Percentiles rank a stretch among this genome's conserved stretches.
These are phyloP conservation scores for Papilio aristodemus DNA, from an alignment of 1,140 invertebrate genomes.

Conservation along the genomic window DNA sequence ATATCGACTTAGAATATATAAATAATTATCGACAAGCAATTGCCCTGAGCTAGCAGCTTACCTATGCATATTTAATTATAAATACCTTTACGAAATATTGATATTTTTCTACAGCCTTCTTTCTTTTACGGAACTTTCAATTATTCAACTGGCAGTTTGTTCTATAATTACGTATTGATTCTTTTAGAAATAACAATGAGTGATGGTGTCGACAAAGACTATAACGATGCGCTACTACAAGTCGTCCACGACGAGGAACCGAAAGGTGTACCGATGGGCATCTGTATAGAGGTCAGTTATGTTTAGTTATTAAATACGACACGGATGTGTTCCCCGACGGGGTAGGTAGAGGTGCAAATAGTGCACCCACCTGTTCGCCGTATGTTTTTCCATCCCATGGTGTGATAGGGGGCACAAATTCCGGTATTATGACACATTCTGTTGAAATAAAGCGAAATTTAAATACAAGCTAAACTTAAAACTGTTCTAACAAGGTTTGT, in stretches of 20 bases:
- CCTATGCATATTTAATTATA: background rate
- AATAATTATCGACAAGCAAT: no score
- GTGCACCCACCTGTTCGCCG: no score
- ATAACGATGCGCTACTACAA: constrained; percentile 66
- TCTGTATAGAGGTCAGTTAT: constrained; percentile 63
- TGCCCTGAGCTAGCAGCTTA: background rate
- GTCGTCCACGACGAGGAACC: constrained; percentile 74
- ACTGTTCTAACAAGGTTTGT: no score
- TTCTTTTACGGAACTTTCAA: background rate
- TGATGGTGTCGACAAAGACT: constrained; percentile 58
- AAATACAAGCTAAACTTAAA: no score
- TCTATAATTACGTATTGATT: background rate
- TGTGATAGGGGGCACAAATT: no score
- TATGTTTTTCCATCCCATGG: no score
- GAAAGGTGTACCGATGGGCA: constrained; percentile 67
- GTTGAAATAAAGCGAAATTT: no score
- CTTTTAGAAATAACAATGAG: constrained; percentile 55
- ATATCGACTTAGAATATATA: no score
- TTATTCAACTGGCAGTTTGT: background rate
- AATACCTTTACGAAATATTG: background rate
- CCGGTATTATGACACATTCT: no score
- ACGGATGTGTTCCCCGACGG: no score
- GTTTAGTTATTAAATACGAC: no score
- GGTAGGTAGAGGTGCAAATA: no score
- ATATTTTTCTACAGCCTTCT: constrained; percentile 6